These are phyloP conservation scores for Bombus pascuorum DNA, from an alignment of 1,140 invertebrate genomes.

Conservation along the genomic window DNA sequence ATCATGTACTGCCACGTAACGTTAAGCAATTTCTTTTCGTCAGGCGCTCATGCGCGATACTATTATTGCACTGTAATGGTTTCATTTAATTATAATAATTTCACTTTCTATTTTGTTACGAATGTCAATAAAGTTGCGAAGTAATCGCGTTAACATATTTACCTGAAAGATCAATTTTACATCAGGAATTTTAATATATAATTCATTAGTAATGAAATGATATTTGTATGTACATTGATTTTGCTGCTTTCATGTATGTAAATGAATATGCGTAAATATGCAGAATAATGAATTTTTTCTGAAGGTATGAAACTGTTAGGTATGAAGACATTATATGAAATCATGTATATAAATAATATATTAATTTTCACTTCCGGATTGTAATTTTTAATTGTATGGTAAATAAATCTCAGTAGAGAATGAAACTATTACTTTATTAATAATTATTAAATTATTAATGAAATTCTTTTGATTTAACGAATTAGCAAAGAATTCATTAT, in stretches of 20 bases:
- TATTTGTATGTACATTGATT: not conserved
- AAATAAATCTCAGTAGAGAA: not conserved
- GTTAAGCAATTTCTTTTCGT: conserved; percentile 55
- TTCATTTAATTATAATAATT: conserved; percentile 7
- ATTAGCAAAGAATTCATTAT: conserved; percentile 59
- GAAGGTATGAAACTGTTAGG: not conserved
- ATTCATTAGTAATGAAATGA: not conserved
- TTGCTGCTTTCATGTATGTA: not conserved
- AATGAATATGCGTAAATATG: not conserved
- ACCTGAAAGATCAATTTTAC: not conserved
- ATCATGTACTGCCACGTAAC: conserved; percentile 63
- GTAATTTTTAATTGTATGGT: not conserved
- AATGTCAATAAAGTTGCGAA: not conserved
- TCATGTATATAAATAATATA: not conserved
- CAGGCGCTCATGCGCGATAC: conserved; percentile 55
- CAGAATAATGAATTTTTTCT: not conserved
- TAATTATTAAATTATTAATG: no score
- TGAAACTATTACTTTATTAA: no score
- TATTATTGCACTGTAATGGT: conserved; percentile 30
- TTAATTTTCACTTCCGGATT: not conserved
- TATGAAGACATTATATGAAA: not conserved
- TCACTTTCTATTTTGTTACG: not conserved
- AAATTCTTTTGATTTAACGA: conserved; percentile 10
- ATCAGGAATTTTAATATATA: not conserved
- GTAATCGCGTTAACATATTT: not conserved